These are phyloP conservation scores for Pseudotriccus pelzelni DNA, from an alignment of 2,797 vertebrate genomes.

Conservation along the genomic window DNA sequence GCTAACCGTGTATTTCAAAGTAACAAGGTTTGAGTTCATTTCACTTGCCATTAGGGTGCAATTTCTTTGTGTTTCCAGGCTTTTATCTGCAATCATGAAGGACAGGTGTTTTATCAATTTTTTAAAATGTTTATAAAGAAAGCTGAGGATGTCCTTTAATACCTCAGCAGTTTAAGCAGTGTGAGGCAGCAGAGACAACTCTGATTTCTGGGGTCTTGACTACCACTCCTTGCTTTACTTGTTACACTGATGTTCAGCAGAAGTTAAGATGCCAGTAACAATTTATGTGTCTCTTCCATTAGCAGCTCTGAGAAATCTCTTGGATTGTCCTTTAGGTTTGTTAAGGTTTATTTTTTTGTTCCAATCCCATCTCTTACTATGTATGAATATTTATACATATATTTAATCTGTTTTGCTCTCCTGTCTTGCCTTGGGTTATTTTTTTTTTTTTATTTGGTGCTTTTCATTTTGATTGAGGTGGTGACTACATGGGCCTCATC, in stretches of 20 bases:
- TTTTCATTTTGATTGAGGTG: conserved; percentile 70
- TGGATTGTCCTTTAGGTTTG: background rate
- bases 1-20: background rate
- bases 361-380: conserved; percentile 11
- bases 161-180: background rate
- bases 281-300: background rate
- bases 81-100: background rate
- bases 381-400: conserved; percentile 31
- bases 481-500: conserved; percentile 41
- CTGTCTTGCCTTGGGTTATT: conserved; percentile 50
- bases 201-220: background rate
- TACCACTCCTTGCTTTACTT: background rate
- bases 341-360: conserved; percentile 11
- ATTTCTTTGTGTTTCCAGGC: background rate
- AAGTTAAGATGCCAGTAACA: conserved; percentile 19
- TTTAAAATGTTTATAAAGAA: background rate
- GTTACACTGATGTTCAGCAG: background rate
- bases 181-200: conserved; percentile 2
- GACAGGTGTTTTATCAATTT: background rate
- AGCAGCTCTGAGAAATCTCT: background rate
- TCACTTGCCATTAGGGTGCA: conserved; percentile 7
- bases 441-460: conserved; percentile 50
- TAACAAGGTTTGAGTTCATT: conserved; percentile 19
- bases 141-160: background rate
- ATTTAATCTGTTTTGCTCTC: conserved; percentile 13